Evolutionary conservation across 2,888 invertebrate genomes (phyloP).

Genomic region (Cantharis rustica): DNA sequence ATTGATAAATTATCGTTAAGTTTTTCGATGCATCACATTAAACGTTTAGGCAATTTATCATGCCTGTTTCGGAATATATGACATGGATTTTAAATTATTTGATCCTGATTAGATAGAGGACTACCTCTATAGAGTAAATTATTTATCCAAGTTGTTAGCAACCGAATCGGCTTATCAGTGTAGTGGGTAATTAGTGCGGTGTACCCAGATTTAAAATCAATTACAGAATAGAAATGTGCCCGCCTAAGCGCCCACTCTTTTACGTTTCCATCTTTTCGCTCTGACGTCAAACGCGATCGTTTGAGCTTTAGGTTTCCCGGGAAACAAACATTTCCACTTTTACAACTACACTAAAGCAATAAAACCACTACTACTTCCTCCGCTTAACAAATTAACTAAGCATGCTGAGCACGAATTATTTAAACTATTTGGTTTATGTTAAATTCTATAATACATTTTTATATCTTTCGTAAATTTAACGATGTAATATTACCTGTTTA

Average conservation of each 20-base stretch:
- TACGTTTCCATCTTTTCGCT: slow-evolving; percentile 32
- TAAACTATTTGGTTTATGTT: neutral
- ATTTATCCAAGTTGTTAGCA: neutral
- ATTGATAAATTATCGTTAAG: neutral
- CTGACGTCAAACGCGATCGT: slow-evolving; percentile 45
- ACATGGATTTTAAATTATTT: neutral
- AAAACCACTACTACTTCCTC: neutral
- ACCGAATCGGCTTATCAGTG: slow-evolving; percentile 14
- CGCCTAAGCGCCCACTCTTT: slow-evolving; percentile 38
- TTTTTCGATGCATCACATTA: neutral
- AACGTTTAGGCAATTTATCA: neutral
- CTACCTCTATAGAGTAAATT: neutral
- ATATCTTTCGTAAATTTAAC: neutral
- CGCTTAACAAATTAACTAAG: neutral
- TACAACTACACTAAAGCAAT: slow-evolving; percentile 1
- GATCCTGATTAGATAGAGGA: neutral
- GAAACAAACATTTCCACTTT: slow-evolving; percentile 35
- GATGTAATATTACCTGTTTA: too few relatives aligned
- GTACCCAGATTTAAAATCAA: slow-evolving; percentile 42
- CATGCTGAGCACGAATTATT: neutral
- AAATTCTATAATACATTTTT: neutral
- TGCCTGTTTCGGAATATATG: neutral
- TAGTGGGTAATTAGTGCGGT: slow-evolving; percentile 14
- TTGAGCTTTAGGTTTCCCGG: slow-evolving; percentile 42
- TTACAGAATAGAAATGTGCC: slow-evolving; percentile 41